Conservation (phyloP, 2,113 vertebrate genomes). For the Nothobranchius furzeri region DNA sequence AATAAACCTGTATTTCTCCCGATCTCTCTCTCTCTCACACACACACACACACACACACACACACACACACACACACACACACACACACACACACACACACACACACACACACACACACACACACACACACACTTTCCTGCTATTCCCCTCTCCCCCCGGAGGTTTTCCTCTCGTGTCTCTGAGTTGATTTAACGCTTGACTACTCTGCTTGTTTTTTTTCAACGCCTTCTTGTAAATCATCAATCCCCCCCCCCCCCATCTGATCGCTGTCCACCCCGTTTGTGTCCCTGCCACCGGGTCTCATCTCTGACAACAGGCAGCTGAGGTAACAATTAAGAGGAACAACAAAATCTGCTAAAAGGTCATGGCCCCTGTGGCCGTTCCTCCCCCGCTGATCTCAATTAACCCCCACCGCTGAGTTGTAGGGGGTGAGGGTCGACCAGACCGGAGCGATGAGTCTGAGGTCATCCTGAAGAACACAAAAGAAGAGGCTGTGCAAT, state of each 20-base stretch:
- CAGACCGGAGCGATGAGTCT: too few relatives aligned
- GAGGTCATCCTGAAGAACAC: neutral
- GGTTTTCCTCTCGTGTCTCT: conserved; percentile 24
- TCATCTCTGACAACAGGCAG: conserved; percentile 47
- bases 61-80: neutral
- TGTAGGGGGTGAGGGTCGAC: conserved; percentile 1
- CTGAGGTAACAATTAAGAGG: conserved; percentile 68
- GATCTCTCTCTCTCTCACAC: neutral
- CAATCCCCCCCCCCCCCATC: conserved; percentile 33
- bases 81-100: conserved; percentile 2
- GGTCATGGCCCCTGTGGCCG: conserved; percentile 15
- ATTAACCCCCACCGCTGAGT: conserved; percentile 63
- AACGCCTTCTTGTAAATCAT: conserved; percentile 74
- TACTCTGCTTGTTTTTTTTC: conserved; percentile 73
- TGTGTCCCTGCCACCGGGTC: conserved; percentile 42
- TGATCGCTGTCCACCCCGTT: conserved; percentile 31
- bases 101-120: neutral
- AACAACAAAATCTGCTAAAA: conserved; percentile 54
- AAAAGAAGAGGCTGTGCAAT: neutral
- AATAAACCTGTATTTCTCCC: conserved; percentile 51
- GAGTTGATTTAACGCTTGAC: conserved; percentile 74
- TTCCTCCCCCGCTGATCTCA: conserved; percentile 56
- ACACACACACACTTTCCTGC: neutral
- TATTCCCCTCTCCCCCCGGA: conserved; percentile 6
- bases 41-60: conserved; percentile 13